Conservation (phyloP, 2,797 vertebrate species). For the Florisuga fusca region DNA sequence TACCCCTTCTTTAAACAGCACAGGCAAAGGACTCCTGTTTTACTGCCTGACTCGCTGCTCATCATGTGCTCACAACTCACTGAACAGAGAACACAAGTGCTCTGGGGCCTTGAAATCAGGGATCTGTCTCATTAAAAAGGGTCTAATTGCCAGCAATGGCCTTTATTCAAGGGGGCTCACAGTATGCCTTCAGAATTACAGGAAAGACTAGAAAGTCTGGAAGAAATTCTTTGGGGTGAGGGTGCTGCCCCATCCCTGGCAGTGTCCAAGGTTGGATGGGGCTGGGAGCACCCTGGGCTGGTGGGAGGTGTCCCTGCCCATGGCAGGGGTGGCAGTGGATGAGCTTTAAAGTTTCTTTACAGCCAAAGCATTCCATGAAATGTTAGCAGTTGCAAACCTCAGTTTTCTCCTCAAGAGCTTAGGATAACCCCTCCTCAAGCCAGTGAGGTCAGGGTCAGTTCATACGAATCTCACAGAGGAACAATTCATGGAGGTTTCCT, state of each 20-base stretch:
- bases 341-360: no score
- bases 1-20: slow-evolving; percentile 26
- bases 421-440: neutral
- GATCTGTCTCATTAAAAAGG: neutral
- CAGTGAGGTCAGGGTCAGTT: neutral
- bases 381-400: neutral
- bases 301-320: no score
- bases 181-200: neutral
- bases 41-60: neutral
- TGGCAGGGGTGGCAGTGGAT: no score
- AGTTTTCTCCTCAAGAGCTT: neutral
- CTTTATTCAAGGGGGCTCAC: neutral
- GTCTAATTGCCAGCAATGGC: neutral
- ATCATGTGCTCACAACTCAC: neutral
- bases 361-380: neutral
- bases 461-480: neutral
- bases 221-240: no score
- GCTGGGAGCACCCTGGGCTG: no score
- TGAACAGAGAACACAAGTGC: neutral
- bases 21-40: neutral
- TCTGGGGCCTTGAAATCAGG: neutral
- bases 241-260: no score
- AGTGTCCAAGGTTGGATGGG: no score
- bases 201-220: neutral
- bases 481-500: neutral